A percentile compares a stretch with the other conserved stretches of the same genome.
phyloP scores from a whole-genome alignment of 1,140 invertebrate species.

The Halictus rubicundus region DNA sequence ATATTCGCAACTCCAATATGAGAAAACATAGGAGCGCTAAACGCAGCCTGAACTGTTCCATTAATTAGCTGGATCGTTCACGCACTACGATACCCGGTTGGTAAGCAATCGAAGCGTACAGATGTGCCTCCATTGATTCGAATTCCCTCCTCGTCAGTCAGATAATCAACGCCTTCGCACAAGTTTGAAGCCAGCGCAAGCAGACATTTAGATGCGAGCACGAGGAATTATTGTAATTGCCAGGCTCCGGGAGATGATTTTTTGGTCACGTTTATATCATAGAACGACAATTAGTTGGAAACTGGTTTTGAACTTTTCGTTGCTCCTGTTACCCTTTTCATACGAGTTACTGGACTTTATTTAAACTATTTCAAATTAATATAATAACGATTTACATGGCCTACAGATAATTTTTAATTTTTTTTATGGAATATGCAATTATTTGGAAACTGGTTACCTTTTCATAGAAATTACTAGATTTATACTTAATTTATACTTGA shows the following conservation, averaged over 20 bases:
- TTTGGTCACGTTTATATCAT: not conserved
- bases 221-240: constrained; percentile 49
- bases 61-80: constrained; percentile 18
- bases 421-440: no score
- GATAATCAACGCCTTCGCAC: constrained; percentile 63
- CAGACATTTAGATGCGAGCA: constrained; percentile 53
- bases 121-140: constrained; percentile 16
- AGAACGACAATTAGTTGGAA: not conserved
- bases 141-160: constrained; percentile 54
- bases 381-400: no score
- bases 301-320: no score
- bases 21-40: not conserved
- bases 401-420: no score
- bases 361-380: no score
- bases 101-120: constrained; percentile 15
- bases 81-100: not conserved
- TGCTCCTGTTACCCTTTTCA: no score
- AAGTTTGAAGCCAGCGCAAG: constrained; percentile 51
- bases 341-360: no score
- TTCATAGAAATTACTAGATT: no score
- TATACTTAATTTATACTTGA: no score
- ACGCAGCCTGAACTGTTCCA: constrained; percentile 6
- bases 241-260: not conserved
- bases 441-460: no score
- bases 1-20: not conserved